Percentiles rank a stretch among this genome's conserved stretches.
phyloP scores from a whole-genome alignment of 2,888 invertebrate species.

The Orgyia antiqua region DNA sequence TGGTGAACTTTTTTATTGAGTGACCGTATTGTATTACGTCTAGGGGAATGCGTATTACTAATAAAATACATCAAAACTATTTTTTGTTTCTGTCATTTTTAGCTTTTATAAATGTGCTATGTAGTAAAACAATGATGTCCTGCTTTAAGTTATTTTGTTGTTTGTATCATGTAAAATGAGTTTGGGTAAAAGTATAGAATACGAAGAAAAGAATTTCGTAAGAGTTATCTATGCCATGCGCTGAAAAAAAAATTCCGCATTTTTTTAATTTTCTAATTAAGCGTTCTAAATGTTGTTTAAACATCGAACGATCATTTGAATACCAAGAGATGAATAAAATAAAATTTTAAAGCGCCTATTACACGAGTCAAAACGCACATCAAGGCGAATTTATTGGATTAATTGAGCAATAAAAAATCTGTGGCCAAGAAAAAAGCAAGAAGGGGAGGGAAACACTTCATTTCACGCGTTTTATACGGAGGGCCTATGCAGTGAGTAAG shows the following conservation, averaged over 20 bases:
- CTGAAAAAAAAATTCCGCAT: too few relatives aligned
- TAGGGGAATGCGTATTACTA: conserved; percentile 4
- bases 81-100: neutral
- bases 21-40: conserved; percentile 44
- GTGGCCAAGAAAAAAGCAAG: conserved; percentile 33
- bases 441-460: conserved; percentile 66
- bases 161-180: too few relatives aligned
- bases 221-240: too few relatives aligned
- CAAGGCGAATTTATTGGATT: conserved; percentile 51
- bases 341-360: conserved; percentile 36
- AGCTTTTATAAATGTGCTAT: neutral
- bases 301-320: conserved; percentile 15
- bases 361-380: conserved; percentile 40
- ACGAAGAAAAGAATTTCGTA: too few relatives aligned
- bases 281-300: conserved; percentile 17
- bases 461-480: conserved; percentile 72
- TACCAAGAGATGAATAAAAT: conserved; percentile 22
- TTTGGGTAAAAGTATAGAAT: too few relatives aligned
- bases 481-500: conserved; percentile 49
- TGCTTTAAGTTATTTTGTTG: too few relatives aligned
- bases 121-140: too few relatives aligned
- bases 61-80: too few relatives aligned
- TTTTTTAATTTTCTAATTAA: conserved; percentile 6
- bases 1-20: conserved; percentile 64
- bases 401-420: conserved; percentile 69